These are phyloP conservation scores for Stenodema calcarata DNA, from an alignment of 2,888 invertebrate genomes.

Conservation along the genomic window DNA sequence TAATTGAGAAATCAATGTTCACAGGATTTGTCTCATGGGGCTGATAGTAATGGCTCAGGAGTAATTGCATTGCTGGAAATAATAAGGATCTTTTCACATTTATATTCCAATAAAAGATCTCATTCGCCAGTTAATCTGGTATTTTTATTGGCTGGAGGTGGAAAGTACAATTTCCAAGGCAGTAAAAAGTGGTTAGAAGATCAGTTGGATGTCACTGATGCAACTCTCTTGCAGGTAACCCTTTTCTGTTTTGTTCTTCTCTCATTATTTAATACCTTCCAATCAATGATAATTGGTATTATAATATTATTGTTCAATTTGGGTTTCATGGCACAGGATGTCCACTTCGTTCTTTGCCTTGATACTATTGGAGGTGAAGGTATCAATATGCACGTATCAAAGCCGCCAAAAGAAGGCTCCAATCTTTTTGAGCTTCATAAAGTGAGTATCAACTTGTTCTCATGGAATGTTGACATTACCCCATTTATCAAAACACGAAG, in stretches of 20 bases:
- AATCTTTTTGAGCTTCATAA: slow-evolving; percentile 66
- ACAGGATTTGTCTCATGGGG: slow-evolving; percentile 85
- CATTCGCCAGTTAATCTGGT: slow-evolving; percentile 79
- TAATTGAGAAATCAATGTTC: background rate
- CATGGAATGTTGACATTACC: no score
- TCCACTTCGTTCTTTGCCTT: slow-evolving; percentile 87
- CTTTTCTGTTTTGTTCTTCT: background rate
- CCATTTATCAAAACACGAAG: no score
- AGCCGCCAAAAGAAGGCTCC: slow-evolving; percentile 87
- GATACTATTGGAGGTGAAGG: slow-evolving; percentile 77
- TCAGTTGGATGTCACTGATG: slow-evolving; percentile 80
- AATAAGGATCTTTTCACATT: slow-evolving; percentile 83
- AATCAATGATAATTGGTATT: no score
- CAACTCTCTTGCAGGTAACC: slow-evolving; percentile 73
- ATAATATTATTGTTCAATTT: background rate
- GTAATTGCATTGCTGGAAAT: slow-evolving; percentile 86
- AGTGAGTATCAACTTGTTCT: slow-evolving; percentile 59
- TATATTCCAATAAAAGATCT: slow-evolving; percentile 78
- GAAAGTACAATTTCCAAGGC: slow-evolving; percentile 93
- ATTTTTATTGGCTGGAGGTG: slow-evolving; percentile 89
- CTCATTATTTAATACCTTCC: background rate
- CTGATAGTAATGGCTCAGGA: slow-evolving; percentile 93
- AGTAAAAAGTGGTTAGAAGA: slow-evolving; percentile 96
- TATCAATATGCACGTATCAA: slow-evolving; percentile 92
- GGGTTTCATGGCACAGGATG: slow-evolving; percentile 69